A percentile compares a stretch with the other conserved stretches of the same genome.
phyloP scores from a whole-genome alignment of 2,797 vertebrate species.

The Chrysocyon brachyurus region DNA sequence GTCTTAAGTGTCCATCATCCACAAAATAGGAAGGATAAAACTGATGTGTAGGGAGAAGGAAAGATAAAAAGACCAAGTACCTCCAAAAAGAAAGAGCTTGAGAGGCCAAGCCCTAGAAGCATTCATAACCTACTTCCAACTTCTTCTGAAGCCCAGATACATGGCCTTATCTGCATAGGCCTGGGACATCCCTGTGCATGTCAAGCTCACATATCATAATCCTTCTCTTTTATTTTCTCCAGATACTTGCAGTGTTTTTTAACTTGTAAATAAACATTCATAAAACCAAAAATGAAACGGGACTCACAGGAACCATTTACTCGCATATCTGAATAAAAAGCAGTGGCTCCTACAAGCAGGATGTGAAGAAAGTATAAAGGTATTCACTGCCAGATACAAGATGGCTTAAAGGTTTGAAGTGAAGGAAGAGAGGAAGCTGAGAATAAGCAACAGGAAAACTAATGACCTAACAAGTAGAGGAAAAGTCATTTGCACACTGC shows the following conservation, averaged over 20 bases:
- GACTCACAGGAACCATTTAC: not conserved
- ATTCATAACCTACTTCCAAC: not conserved
- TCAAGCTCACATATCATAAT: not conserved
- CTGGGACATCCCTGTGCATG: not conserved
- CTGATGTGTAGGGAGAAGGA: not conserved
- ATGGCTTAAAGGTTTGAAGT: not conserved
- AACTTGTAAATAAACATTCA: not conserved
- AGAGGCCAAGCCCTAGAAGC: not conserved
- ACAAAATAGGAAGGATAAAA: not conserved
- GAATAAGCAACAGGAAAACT: not conserved
- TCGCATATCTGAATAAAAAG: not conserved
- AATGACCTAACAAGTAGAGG: not conserved
- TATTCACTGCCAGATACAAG: not conserved
- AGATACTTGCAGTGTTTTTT: not conserved
- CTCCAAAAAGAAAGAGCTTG: not conserved
- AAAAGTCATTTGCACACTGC: not conserved
- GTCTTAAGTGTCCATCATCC: not conserved
- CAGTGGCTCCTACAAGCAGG: not conserved
- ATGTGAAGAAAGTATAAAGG: not conserved
- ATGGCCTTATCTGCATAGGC: fast-evolving
- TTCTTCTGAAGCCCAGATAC: not conserved
- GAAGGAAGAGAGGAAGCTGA: not conserved
- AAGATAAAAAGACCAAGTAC: not conserved
- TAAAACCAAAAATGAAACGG: not conserved
- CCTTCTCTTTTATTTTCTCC: not conserved